Evolutionary conservation across 2,888 invertebrate genomes (phyloP).

Genomic region (Troides oblongomaculatus): DNA sequence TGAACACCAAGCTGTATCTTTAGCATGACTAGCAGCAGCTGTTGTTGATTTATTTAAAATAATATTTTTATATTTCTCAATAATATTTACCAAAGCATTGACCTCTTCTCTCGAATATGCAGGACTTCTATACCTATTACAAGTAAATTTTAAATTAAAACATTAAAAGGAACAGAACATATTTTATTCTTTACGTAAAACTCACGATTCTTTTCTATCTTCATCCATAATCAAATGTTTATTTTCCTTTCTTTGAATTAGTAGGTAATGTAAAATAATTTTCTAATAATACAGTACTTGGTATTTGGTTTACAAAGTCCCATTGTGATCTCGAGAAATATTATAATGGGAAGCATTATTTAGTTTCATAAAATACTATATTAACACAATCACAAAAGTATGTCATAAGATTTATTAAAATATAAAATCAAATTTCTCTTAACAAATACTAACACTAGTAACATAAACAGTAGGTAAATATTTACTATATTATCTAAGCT

Average conservation of each 20-base stretch:
- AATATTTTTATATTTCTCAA: constrained; percentile 56
- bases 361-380: not conserved
- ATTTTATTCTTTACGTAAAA: not conserved
- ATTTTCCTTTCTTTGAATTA: not conserved
- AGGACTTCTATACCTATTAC: constrained; percentile 55
- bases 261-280: constrained; percentile 5
- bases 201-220: constrained; percentile 19
- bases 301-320: not conserved
- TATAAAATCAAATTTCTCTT: not conserved
- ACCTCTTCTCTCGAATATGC: constrained; percentile 56
- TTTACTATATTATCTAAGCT: not conserved
- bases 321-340: not conserved
- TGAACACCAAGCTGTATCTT: constrained; percentile 60
- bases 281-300: not conserved
- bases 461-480: not conserved
- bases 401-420: not conserved
- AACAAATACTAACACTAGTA: not conserved
- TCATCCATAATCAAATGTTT: constrained; percentile 16
- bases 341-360: no score
- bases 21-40: constrained; percentile 49
- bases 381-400: not conserved
- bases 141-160: constrained; percentile 14
- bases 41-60: constrained; percentile 60
- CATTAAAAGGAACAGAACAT: not conserved
- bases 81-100: constrained; percentile 49